Evolutionary conservation across 1,140 invertebrate species (phyloP), one percentile per base, ranked within the genome.

Genomic region (Leptinotarsa lineolata): DNA sequence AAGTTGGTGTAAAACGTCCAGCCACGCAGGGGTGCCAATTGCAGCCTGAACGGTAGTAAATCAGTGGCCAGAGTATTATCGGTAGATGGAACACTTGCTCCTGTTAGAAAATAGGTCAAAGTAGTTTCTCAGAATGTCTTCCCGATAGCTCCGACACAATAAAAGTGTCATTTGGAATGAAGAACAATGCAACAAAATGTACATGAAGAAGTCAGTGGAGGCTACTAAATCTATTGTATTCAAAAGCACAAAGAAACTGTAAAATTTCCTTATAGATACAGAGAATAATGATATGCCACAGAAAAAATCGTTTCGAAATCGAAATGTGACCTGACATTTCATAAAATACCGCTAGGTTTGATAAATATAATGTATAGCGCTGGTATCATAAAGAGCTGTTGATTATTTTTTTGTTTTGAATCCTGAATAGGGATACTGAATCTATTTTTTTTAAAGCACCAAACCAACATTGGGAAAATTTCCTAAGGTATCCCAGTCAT

Each of bases 31-130:
- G 61, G 61, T 63, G 61, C 61, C 61, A 63, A 63, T 63, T 63
- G 61, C 61, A 63, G 20, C 4, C 61, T 20, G 61, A 63, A 63
- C 61, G 61, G 61, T 63, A 63, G 61, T 63, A 63, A 63, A 63
- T 63, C 61, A 63, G 61, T 63, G 61, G 61, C 61, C 61, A 63
- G 61, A 63, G 61, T 30, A 30, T 63, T 63, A 63, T 63, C 61
- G 61, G 61, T 63, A 63, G 24, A 63, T 22, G 60, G 60, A 63
- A 63, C 61, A 63, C 20, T 63, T 63, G 61, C 20, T 30, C 20
- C 24, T 63, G 61, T 63, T 1, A 63, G 61, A 63, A 39, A 30
- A 63, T 63, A 20, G 61, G 61, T 63, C 61, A 63, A 21, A 63
- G 24, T 63, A 30, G 24, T 30, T 63, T 63, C 24, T 5, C 24